Conservation (phyloP, 2,113 vertebrate genomes). For the Malurus cyaneus region DNA sequence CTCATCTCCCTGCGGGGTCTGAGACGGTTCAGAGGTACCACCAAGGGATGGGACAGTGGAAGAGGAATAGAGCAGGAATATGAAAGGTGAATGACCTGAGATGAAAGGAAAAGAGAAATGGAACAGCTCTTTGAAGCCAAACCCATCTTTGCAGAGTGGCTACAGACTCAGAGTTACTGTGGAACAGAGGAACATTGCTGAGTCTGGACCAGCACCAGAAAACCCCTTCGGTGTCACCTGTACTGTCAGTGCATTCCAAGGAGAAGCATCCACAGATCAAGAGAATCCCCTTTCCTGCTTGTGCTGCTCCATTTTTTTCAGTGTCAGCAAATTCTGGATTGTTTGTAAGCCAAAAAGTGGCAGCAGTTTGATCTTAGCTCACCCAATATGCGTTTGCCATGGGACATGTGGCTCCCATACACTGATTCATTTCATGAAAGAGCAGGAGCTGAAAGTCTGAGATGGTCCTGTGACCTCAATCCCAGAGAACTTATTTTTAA, state of each 20-base stretch:
- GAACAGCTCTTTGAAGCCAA: background rate
- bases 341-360: background rate
- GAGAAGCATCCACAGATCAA: background rate
- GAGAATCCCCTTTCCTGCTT: background rate
- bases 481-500: background rate
- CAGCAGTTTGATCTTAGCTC: constrained; percentile 16
- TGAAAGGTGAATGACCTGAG: background rate
- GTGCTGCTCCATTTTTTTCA: background rate
- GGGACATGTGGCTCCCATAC: background rate
- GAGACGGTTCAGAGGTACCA: background rate
- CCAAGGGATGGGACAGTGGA: background rate
- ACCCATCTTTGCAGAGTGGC: background rate
- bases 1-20: background rate
- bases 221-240: background rate
- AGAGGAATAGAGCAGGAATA: background rate
- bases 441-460: background rate
- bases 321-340: background rate
- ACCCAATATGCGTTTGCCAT: background rate
- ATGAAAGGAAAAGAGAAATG: background rate
- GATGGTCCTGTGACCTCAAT: background rate
- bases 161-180: background rate
- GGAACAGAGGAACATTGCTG: background rate
- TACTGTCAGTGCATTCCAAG: background rate
- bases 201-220: background rate
- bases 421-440: background rate